These are phyloP conservation scores for Bombus vancouverensis DNA, from an alignment of 1,140 invertebrate genomes.

Conservation along the genomic window DNA sequence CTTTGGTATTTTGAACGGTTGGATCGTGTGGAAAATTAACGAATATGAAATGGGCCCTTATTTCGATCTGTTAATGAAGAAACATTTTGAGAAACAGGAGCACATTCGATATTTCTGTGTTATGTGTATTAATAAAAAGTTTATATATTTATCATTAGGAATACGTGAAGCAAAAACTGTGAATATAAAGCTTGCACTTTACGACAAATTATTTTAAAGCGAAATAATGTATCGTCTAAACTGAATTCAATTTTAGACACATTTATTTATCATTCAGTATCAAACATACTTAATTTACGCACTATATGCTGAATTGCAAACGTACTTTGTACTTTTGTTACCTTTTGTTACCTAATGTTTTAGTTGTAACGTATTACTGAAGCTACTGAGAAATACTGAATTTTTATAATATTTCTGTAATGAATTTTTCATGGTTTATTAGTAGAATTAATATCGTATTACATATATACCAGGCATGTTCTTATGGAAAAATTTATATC, in stretches of 20 bases:
- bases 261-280: neutral
- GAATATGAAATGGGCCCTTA: slow-evolving; percentile 10
- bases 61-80: slow-evolving; percentile 14
- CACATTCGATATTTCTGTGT: too few species aligned
- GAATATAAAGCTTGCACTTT: neutral
- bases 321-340: neutral
- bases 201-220: neutral
- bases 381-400: too few species aligned
- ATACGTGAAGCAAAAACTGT: neutral
- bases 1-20: neutral
- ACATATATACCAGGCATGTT: too few species aligned
- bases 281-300: neutral
- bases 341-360: neutral
- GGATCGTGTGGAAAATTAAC: neutral
- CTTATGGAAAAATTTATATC: too few species aligned
- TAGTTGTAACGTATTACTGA: too few species aligned
- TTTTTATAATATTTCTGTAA: too few species aligned
- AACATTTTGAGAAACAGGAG: neutral
- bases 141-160: neutral
- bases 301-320: neutral
- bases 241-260: too few species aligned
- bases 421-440: too few species aligned
- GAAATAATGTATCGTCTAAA: too few species aligned
- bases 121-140: too few species aligned
- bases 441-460: too few species aligned